Base-by-base conservation (phyloP, 2,888 invertebrate genomes). In the Acleris sparsana region DNA sequence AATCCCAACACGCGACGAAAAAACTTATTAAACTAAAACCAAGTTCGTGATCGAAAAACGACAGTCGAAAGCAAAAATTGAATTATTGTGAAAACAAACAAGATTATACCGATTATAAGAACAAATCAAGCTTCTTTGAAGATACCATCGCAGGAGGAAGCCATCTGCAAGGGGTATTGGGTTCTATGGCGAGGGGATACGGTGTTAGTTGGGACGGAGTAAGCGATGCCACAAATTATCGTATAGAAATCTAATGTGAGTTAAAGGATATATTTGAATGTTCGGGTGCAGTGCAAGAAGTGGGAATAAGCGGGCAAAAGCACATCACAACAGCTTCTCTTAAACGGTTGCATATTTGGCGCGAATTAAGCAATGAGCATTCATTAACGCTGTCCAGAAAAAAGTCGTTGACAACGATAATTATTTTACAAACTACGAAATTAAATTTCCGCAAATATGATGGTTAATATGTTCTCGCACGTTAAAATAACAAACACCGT, bases 221-320 rank as follows among this genome's bases (percentile, higher is more conserved):
- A n/a, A 6, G 39, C 25, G 22, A 55, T 39, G 62, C 55, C 44
- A 57, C 56, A 20, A 29, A 29, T 43, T 13, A 5, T 63, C 39
- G 39, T 57, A 39, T 29, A 51, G 51, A 48, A 57, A 63, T 63
- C 18, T 63, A 63, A 51, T 57, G 63, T 51, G 51, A 63, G 56
- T 53, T 46, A 63, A 63, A 57, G 63, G 63, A 51, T 63, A 57
- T 63, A 63, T 63, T 63, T 57, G 56, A 57, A 63, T 56, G 51
- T 17, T 18, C 9, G 43, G 63, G 25, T 9, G 6, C 18, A 22
- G 56, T 20, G 18, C 51, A 63, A 43, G 60, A 3, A 11, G 11
- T 13, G 43, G 22, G 18, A 13, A 33, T 13, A 16, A 4, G 20
- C 29, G 18, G 58, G 5, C 25, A 6, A 5, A 46, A 22, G 29